Base-by-base conservation (phyloP, 2,113 vertebrate species). In the Nesoenas mayeri region DNA sequence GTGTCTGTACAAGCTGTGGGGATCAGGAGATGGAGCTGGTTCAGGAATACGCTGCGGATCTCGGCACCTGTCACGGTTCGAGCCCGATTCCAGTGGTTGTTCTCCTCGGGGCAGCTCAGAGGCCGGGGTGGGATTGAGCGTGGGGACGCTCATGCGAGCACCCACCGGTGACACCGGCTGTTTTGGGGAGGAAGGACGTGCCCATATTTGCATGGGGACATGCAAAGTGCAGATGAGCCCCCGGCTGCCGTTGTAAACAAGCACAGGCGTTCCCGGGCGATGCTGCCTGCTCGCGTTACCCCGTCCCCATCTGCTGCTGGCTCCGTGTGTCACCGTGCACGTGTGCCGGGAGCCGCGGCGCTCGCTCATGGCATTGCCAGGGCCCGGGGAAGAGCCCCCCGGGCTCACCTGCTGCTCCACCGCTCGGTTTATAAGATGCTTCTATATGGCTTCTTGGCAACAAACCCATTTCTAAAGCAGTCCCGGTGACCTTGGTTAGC, bases 371-470 rank as follows among this genome's bases (percentile, higher is more conserved):
- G 40, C 74, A 26, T 21, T 12, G 36, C 86, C 65, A 17, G 10
- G 20, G 8, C 20, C 42, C 3, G 1, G 73, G 32, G 21, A 22
- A 24, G 32, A 31, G 20, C 50, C 65, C 89, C 73, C 2, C 3
- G 56, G 73, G 78, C 54, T 18, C 84, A 36, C 90, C 31, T 9
- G 0, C 65, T 89, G 91, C 73, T 66, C 81, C 86, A 64, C 81
- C 25, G 13, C 87, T 96, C 90, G 89, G 56, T 78, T 97, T 96
- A 69, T 74, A 74, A 92, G 94, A 95, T 96, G 94, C 95, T 90
- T 96, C 85, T 67, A 81, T 66, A 62, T 13, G 47, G 96, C 95
- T 91, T 94, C 96, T 96, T 80, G 97, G 96, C 95, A 96, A 95
- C 96, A 79, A 91, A 60, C n/a, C 38, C 32, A 3, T 56, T 95